phyloP scores from a whole-genome alignment of 2,113 vertebrate species.

The Notothenia coriiceps region DNA sequence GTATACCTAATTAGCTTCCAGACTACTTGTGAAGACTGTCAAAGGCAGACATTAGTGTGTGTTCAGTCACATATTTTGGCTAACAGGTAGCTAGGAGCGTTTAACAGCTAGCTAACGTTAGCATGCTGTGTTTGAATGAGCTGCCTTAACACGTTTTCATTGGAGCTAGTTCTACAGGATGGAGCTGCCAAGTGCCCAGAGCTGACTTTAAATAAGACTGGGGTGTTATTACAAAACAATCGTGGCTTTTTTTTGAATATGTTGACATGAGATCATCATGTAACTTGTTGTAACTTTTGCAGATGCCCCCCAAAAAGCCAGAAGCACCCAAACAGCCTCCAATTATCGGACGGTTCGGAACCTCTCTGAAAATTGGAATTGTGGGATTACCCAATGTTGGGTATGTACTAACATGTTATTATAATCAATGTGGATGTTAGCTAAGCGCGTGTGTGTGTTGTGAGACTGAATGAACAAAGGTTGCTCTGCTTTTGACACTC shows the following conservation, averaged over 20 bases:
- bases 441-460: neutral
- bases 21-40: accelerated
- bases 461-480: neutral
- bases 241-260: neutral
- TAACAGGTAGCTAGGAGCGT: constrained; percentile 21
- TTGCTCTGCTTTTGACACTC: neutral
- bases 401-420: constrained; percentile 78
- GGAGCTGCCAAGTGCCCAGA: neutral
- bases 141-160: constrained; percentile 46
- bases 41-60: neutral
- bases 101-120: constrained; percentile 55
- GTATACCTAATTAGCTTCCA: accelerated
- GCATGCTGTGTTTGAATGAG: constrained; percentile 72
- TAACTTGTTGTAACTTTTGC: constrained; percentile 37
- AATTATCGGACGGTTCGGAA: constrained; percentile 97
- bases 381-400: constrained; percentile 98
- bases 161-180: neutral
- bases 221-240: neutral
- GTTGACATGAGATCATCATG: neutral
- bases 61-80: neutral
- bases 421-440: neutral
- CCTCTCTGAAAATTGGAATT: constrained; percentile 97
- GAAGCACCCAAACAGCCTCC: constrained; percentile 90
- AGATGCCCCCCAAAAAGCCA: constrained; percentile 98
- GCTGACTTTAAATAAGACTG: neutral